Percentiles rank a stretch among this genome's conserved stretches.
These are phyloP conservation scores for Muschampia plurimacula DNA, from an alignment of 2,888 invertebrate species.

Conservation along the genomic window DNA sequence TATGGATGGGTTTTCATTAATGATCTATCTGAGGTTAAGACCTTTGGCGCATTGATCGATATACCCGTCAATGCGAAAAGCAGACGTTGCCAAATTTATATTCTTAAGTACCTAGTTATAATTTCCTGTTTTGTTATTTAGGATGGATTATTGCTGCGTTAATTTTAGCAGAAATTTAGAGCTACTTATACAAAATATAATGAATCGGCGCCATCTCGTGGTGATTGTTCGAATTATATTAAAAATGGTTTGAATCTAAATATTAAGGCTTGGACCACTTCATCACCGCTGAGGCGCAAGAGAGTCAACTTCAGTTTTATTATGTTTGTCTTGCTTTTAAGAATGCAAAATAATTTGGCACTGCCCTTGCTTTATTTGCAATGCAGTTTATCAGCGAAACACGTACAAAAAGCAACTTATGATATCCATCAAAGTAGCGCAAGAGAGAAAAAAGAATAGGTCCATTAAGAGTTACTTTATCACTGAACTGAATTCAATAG, in stretches of 20 bases:
- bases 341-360: not conserved
- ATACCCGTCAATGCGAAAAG: constrained; percentile 23
- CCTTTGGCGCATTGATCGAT: constrained; percentile 38
- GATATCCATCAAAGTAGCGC: too few relatives aligned
- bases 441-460: too few relatives aligned
- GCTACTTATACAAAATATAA: not conserved
- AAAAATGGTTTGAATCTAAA: constrained; percentile 11
- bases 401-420: too few relatives aligned
- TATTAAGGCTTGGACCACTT: not conserved
- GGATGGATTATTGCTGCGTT: not conserved
- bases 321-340: not conserved
- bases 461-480: too few relatives aligned
- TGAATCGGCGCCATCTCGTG: constrained; percentile 15
- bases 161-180: constrained; percentile 1
- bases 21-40: constrained; percentile 37
- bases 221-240: not conserved
- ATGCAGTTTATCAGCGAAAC: not conserved
- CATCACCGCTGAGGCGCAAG: not conserved
- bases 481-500: too few relatives aligned
- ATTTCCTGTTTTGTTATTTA: constrained; percentile 22
- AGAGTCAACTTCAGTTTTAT: not conserved
- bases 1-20: constrained; percentile 70
- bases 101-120: constrained; percentile 6
- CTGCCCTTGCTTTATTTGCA: too few relatives aligned
- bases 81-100: constrained; percentile 32